Conservation (phyloP, 2,113 vertebrate species). For the Zosterops lateralis region DNA sequence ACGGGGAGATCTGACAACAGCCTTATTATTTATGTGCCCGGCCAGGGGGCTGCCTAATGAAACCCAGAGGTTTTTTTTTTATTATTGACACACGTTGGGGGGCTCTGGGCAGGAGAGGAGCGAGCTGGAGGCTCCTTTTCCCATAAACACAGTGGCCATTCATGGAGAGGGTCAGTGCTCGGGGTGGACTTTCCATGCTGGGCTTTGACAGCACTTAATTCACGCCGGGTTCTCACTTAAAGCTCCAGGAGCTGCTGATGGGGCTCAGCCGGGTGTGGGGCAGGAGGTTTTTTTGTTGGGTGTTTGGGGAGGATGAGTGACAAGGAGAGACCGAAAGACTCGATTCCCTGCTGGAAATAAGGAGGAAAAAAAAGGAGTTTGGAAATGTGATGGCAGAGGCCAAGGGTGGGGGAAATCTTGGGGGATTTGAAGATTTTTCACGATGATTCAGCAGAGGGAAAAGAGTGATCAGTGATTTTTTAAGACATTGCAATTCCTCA, state of each 20-base stretch:
- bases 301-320: conserved; percentile 6
- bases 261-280: background rate
- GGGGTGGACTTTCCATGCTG: background rate
- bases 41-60: conserved; percentile 66
- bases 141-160: conserved; percentile 47
- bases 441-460: background rate
- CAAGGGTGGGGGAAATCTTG: accelerated
- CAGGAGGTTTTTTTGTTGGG: background rate
- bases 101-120: conserved; percentile 14
- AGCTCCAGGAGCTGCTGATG: background rate
- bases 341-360: background rate
- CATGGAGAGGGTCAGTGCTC: background rate
- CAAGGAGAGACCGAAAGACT: background rate
- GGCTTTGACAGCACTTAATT: conserved; percentile 38
- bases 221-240: background rate
- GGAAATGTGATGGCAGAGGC: accelerated
- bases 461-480: background rate
- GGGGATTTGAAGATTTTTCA: background rate
- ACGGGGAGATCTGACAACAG: conserved; percentile 73
- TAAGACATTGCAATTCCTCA: background rate
- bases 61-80: conserved; percentile 57
- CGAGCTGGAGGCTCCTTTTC: background rate
- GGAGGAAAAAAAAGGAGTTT: background rate
- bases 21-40: conserved; percentile 70
- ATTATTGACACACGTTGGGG: background rate